Evolutionary conservation across 1,140 invertebrate species (phyloP).

Genomic region (Eurosta solidaginis): DNA sequence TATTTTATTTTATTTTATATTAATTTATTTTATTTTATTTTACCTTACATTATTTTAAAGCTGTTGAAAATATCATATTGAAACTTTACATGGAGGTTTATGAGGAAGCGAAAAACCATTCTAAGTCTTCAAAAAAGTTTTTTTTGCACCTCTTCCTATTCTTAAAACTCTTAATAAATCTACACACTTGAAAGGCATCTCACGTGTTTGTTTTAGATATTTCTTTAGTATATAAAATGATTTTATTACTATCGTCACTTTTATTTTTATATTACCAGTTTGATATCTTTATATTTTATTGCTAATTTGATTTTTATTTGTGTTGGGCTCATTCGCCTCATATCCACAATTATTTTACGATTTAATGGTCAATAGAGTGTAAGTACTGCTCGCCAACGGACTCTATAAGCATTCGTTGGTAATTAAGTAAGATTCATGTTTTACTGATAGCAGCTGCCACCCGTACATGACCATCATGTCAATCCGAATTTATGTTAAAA

Average conservation of each 20-base stretch:
- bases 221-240: neutral
- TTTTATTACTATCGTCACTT: neutral
- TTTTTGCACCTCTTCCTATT: no score
- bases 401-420: neutral
- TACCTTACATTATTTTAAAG: no score
- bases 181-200: no score
- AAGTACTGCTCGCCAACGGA: neutral
- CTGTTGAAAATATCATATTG: no score
- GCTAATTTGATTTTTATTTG: neutral
- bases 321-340: neutral
- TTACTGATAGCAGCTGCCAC: neutral
- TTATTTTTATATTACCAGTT: neutral
- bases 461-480: no score
- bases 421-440: constrained; percentile 5
- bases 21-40: no score
- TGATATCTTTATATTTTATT: neutral
- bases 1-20: no score
- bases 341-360: neutral
- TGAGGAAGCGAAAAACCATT: no score
- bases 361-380: neutral
- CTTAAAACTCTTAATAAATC: no score
- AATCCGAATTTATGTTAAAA: no score
- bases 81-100: no score
- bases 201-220: neutral
- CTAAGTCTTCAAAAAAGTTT: no score